phyloP scores from a whole-genome alignment of 2,888 invertebrate genomes.

The Caenorhabditis imperialis region DNA sequence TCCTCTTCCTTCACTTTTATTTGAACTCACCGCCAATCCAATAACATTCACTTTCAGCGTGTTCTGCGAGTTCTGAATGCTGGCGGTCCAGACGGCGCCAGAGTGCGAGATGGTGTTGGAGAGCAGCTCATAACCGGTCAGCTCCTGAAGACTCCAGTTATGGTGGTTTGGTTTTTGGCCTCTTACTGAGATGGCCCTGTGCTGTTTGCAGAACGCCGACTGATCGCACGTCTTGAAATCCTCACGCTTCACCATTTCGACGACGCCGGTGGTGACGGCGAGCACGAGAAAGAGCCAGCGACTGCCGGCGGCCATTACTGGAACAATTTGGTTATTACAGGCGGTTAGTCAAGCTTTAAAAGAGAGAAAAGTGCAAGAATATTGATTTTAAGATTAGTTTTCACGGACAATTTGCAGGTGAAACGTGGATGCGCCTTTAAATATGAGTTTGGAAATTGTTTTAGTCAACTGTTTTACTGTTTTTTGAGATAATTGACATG shows the following conservation, averaged over 20 bases:
- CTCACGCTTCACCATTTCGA: slow-evolving; percentile 65
- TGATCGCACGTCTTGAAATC: slow-evolving; percentile 78
- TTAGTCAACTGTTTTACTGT: no score
- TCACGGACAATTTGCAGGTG: no score
- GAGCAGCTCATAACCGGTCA: slow-evolving; percentile 68
- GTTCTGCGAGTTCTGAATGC: slow-evolving; percentile 52
- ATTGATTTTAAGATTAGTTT: no score
- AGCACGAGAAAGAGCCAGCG: slow-evolving; percentile 18
- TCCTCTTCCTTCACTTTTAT: neutral
- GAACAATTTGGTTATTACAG: no score
- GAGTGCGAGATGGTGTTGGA: slow-evolving; percentile 27
- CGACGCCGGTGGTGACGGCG: slow-evolving; percentile 17
- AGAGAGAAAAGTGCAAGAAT: no score
- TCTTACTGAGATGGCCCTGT: slow-evolving; percentile 60
- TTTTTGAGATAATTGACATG: no score
- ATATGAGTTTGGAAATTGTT: no score
- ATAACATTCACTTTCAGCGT: slow-evolving; percentile 50
- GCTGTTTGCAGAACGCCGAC: slow-evolving; percentile 74
- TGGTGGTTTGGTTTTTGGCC: slow-evolving; percentile 18
- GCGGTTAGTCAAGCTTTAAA: no score
- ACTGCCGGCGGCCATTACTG: slow-evolving; percentile 56
- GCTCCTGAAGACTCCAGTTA: slow-evolving; percentile 55
- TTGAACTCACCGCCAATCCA: slow-evolving; percentile 41
- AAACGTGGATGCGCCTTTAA: no score
- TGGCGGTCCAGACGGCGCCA: slow-evolving; percentile 41